Percentiles rank a stretch among this genome's conserved stretches.
These are phyloP conservation scores for Fissipunctia ypsillon DNA, from an alignment of 2,888 invertebrate species.

Conservation along the genomic window DNA sequence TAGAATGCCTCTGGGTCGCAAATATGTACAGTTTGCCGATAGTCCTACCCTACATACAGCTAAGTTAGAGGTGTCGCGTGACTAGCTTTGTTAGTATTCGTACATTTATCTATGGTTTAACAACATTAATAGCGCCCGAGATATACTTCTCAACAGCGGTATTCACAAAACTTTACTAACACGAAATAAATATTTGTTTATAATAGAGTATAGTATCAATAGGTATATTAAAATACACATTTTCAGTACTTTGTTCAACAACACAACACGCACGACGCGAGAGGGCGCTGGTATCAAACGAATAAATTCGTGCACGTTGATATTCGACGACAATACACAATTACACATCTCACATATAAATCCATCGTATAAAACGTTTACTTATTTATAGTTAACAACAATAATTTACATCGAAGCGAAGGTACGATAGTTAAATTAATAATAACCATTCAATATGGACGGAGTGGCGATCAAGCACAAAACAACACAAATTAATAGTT, in stretches of 20 bases:
- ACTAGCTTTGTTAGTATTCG: constrained; percentile 81
- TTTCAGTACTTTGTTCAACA: constrained; percentile 51
- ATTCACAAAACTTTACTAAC: constrained; percentile 23
- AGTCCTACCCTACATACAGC: constrained; percentile 38
- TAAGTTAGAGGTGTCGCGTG: constrained; percentile 81
- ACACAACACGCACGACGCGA: not conserved
- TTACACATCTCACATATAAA: constrained; percentile 18
- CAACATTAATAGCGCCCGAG: constrained; percentile 34
- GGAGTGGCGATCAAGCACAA: constrained; percentile 75
- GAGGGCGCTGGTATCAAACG: not conserved
- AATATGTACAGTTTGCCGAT: constrained; percentile 65
- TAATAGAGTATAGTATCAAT: constrained; percentile 15
- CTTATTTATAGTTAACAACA: constrained; percentile 58
- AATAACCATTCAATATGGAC: constrained; percentile 72
- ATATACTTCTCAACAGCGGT: constrained; percentile 29
- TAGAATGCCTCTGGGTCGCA: constrained; percentile 82
- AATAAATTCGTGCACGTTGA: constrained; percentile 2
- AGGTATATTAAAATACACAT: constrained; percentile 23
- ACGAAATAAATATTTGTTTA: constrained; percentile 24
- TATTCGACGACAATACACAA: constrained; percentile 21
- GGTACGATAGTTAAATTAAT: constrained; percentile 58
- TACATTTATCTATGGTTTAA: constrained; percentile 28
- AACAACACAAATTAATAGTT: constrained; percentile 66
- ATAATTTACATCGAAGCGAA: constrained; percentile 64
- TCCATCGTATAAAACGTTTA: constrained; percentile 20